Evolutionary conservation across 1,140 invertebrate species (phyloP), one percentile per base, ranked within the genome.

Genomic region (Eumaeus atala): DNA sequence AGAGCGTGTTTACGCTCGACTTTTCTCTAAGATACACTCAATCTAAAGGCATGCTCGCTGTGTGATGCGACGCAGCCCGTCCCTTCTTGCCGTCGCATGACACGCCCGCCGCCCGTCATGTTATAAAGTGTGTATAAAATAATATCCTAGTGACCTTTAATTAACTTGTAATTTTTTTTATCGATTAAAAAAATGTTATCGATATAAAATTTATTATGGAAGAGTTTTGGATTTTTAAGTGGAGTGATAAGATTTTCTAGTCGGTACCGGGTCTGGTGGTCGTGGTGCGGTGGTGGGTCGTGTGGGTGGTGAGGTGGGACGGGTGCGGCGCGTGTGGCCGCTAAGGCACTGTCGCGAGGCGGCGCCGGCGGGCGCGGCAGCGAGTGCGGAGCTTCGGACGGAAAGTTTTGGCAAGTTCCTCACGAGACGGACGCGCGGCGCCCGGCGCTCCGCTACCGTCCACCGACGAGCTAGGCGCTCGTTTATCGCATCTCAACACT

Each of bases 401-500:
- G 82, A 85, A 83, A 77, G 66, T 74, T 80, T 79, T 79, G 78
- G 81, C 75, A 77, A 82, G 78, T 79, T 77, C 74, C 72, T 72
- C 68, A 76, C 74, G 81, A 77, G 73, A 73, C 67, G 76, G 72
- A 72, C 66, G 63, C 66, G 68, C 61, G 66, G 63, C 64, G 62
- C 70, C 62, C 62, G 54, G 59, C 64, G 64, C 64, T 67, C 61
- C 64, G 65, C 61, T 63, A 54, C 56, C 70, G 59, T 71, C 66
- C 70, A 62, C 64, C 62, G 62, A 69, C 70, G 68, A 70, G 62
- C 72, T 74, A 69, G 67, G 64, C 74, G 75, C 67, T 74, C 73
- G 70, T 68, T 73, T 72, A 70, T 75, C 72, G 70, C 77, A 66
- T 72, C 70, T 77, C 69, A 61, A 76, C 70, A 70, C 70, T 76